Conservation (phyloP, 2,888 invertebrate genomes). For the Polymixis flavicincta region DNA sequence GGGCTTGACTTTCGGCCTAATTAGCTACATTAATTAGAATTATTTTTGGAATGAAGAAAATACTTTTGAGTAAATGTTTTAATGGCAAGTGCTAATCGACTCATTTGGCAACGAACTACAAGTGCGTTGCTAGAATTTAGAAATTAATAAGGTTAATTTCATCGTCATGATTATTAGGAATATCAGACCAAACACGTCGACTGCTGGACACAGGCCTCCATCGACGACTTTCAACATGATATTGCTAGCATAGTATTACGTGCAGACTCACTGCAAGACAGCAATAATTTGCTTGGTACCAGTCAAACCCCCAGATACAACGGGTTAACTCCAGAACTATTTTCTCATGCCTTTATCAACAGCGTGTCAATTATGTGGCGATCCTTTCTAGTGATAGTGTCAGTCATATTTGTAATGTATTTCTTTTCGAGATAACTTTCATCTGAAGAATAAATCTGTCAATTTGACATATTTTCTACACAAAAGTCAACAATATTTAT, state of each 20-base stretch:
- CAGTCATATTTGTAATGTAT: no score
- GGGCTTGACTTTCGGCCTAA: constrained; percentile 22
- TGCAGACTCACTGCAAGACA: background rate
- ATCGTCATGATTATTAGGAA: background rate
- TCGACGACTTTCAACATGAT: background rate
- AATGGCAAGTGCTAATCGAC: background rate
- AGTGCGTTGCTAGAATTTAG: background rate
- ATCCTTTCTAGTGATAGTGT: no score
- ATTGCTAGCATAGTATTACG: background rate
- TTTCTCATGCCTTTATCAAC: no score
- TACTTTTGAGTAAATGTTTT: no score
- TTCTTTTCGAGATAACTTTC: no score
- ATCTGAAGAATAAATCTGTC: no score
- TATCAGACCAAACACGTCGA: background rate
- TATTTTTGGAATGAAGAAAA: background rate
- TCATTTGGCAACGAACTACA: background rate
- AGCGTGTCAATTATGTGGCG: no score
- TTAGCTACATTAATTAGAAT: background rate
- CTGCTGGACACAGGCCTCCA: background rate
- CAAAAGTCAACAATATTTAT: no score
- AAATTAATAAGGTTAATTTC: background rate
- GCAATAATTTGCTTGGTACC: background rate
- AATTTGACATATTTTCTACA: no score
- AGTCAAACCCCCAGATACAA: background rate
- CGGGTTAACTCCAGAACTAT: background rate